A percentile compares a stretch with the other conserved stretches of the same genome.
These are phyloP conservation scores for Pterocles gutturalis DNA, from an alignment of 2,113 vertebrate genomes.

Conservation along the genomic window DNA sequence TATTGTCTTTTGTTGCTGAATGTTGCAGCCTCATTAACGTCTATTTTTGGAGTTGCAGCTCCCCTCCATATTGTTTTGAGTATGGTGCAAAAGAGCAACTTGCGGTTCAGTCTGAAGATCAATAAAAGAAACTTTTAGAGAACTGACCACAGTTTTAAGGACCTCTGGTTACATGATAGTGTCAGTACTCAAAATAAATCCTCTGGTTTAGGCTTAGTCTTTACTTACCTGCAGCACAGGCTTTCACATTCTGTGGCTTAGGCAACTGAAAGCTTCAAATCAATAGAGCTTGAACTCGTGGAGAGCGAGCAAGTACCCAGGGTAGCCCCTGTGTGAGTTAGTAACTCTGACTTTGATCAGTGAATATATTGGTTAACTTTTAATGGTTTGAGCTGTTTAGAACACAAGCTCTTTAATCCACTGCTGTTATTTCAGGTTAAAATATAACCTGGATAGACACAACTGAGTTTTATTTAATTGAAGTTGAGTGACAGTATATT, in stretches of 20 bases:
- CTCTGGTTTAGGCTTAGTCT: neutral
- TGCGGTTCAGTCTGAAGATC: neutral
- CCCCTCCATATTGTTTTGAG: neutral
- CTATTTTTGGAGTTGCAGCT: neutral
- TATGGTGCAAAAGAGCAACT: neutral
- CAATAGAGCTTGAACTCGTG: neutral
- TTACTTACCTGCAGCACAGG: neutral
- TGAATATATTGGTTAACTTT: neutral
- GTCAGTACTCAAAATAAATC: neutral
- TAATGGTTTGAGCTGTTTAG: neutral
- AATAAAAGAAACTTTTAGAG: neutral
- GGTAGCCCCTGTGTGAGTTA: neutral
- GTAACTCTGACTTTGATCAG: neutral
- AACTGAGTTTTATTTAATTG: neutral
- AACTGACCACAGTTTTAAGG: neutral
- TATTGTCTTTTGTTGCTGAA: neutral
- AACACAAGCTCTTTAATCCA: neutral
- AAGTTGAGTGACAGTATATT: neutral
- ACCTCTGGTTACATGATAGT: neutral
- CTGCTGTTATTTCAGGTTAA: neutral
- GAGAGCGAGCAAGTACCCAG: neutral
- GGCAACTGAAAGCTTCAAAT: neutral
- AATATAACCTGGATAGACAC: neutral
- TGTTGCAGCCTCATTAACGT: neutral
- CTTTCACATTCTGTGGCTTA: neutral